These are phyloP conservation scores for Nomada hirtipes DNA, from an alignment of 2,888 invertebrate species.

Conservation along the genomic window DNA sequence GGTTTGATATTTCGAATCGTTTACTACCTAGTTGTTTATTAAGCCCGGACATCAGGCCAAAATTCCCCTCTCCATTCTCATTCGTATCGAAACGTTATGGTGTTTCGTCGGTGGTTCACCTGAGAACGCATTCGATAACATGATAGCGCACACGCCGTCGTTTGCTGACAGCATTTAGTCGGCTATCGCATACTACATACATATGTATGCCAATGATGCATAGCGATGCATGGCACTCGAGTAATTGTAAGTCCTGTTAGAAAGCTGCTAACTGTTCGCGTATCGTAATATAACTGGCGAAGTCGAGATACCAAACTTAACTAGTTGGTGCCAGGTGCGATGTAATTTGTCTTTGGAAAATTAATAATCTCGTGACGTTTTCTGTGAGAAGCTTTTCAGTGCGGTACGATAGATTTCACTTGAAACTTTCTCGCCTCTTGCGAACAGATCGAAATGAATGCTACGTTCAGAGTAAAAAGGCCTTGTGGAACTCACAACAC, in stretches of 20 bases:
- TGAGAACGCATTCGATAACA: constrained; percentile 13
- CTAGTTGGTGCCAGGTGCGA: neutral
- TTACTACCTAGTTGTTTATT: neutral
- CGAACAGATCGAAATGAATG: constrained; percentile 7
- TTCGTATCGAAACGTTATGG: neutral
- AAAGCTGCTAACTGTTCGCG: constrained; percentile 11
- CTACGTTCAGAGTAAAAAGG: neutral
- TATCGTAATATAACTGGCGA: constrained; percentile 2
- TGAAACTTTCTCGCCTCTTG: neutral
- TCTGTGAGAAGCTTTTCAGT: constrained; percentile 18
- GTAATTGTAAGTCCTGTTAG: constrained; percentile 20
- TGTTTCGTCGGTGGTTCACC: neutral
- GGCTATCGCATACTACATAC: neutral
- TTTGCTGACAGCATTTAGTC: constrained; percentile 24
- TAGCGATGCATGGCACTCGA: constrained; percentile 3
- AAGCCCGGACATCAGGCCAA: neutral
- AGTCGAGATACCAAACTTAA: constrained; percentile 24
- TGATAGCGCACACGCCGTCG: neutral
- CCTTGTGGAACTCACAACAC: no score
- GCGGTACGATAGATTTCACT: neutral
- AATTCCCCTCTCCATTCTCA: neutral
- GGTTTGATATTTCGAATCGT: neutral
- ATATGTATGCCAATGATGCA: neutral
- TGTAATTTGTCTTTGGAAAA: constrained; percentile 36
- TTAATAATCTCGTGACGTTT: constrained; percentile 33